Evolutionary conservation across 2,113 vertebrate species (phyloP).

Genomic region (Polypterus bichir): DNA sequence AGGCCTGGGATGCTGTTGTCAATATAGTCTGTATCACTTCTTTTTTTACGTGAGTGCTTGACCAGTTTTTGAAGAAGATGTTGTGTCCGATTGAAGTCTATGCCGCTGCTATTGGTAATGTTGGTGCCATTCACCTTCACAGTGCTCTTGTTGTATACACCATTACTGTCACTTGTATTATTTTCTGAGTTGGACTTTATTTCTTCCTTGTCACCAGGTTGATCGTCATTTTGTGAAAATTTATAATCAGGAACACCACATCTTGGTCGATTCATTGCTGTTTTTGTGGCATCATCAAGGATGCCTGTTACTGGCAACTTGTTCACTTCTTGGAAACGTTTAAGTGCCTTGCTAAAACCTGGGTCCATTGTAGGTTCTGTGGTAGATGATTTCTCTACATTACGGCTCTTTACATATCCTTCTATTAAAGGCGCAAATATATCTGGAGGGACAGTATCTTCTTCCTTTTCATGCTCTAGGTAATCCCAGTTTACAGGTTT

Average conservation of each 20-base stretch:
- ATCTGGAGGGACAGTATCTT: conserved; percentile 7
- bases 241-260: conserved; percentile 24
- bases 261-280: conserved; percentile 19
- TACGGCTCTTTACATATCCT: background rate
- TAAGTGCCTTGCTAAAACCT: conserved; percentile 10
- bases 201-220: background rate
- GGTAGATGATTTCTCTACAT: background rate
- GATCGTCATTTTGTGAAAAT: background rate
- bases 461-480: background rate
- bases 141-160: background rate
- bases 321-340: conserved; percentile 21
- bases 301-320: conserved; percentile 9
- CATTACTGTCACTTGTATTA: background rate
- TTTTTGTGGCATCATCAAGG: conserved; percentile 14
- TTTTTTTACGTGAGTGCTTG: background rate
- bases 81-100: too few species aligned
- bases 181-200: background rate
- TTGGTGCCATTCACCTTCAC: background rate
- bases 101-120: background rate
- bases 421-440: background rate
- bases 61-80: background rate
- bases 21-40: background rate
- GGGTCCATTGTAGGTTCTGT: conserved; percentile 6
- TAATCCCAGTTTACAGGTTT: conserved; percentile 15
- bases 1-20: background rate